Evolutionary conservation across 2,888 invertebrate genomes (phyloP).

Genomic region (Brenthis ino): DNA sequence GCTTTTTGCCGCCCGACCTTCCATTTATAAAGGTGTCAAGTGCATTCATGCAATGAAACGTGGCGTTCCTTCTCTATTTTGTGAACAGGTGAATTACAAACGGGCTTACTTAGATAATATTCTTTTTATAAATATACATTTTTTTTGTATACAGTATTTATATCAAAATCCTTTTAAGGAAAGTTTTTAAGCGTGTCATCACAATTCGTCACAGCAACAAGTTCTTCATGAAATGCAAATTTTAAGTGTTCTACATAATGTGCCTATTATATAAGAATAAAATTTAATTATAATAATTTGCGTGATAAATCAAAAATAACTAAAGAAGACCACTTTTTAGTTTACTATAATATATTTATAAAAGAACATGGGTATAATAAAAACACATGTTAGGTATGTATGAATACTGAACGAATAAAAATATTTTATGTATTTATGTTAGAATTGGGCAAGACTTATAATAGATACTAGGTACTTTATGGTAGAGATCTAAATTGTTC

Average conservation of each 20-base stretch:
- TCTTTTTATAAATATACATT: constrained; percentile 17
- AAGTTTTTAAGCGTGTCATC: constrained; percentile 23
- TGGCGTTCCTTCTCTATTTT: constrained; percentile 53
- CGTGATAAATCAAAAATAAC: no score
- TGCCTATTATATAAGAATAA: no score
- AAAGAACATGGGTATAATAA: no score
- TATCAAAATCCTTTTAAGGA: constrained; percentile 15
- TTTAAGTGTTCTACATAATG: constrained; percentile 16
- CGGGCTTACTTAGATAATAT: neutral
- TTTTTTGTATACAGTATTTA: constrained; percentile 4
- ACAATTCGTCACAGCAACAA: constrained; percentile 19
- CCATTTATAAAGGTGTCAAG: constrained; percentile 74
- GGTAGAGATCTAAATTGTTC: no score
- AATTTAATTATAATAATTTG: no score
- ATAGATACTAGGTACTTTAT: no score
- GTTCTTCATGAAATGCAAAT: constrained; percentile 16
- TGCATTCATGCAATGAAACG: constrained; percentile 63
- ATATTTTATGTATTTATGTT: no score
- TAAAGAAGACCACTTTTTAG: no score
- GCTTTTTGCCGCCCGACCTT: constrained; percentile 52
- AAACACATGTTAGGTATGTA: no score
- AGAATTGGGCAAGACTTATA: no score
- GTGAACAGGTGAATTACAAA: constrained; percentile 42
- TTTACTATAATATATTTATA: no score
- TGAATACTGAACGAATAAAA: no score